Base-by-base conservation (phyloP, 2,888 invertebrate genomes). In the Arge pagana region DNA sequence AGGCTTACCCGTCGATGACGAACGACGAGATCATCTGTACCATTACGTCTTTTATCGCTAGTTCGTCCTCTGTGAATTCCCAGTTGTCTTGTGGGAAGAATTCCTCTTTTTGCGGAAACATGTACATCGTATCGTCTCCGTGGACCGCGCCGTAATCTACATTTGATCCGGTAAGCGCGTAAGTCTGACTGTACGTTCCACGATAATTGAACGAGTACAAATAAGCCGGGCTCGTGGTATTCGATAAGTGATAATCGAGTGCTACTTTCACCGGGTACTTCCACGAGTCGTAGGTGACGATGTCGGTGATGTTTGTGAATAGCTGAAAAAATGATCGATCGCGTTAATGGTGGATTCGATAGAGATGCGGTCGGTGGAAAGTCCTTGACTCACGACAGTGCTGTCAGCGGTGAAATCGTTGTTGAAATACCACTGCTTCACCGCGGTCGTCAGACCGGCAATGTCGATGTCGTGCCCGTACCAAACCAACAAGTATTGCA, bases 401-500 rank as follows among this genome's bases (percentile, higher is more conserved):
- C 41, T 41, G 18, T 41, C 4, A 4, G 16, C 41, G 6, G 41
- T 41, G 10, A 41, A 15, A 18, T 41, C 41, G 18, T 41, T 41
- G 3, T 28, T 18, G 41, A 28, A 41, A 19, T 28, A 26, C n/a
- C n/a, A n/a, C 6, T 16, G 28, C 26, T 41, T 41, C 41, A 41
- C 3, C 18, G 41, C 26, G 10, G 15, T n/a, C 10, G 41, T 41
- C 26, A 23, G 18, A 2, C 16, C 41, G 26, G 41, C n/a, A 28
- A 28, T 8, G 11, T 41, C 41, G 7, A 28, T 19, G 3, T 5
- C 4, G 15, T 10, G 0, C 15, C 8, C n/a, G 18, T 41, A 41
- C 5, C 3, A 8, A 18, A 41, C 1, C 2, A 41, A n/a, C n/a
- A n/a, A n/a, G n/a, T n/a, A n/a, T n/a, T n/a, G n/a, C n/a, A n/a